These are phyloP conservation scores for Papilio protenor DNA, from an alignment of 2,888 invertebrate genomes.

Conservation along the genomic window DNA sequence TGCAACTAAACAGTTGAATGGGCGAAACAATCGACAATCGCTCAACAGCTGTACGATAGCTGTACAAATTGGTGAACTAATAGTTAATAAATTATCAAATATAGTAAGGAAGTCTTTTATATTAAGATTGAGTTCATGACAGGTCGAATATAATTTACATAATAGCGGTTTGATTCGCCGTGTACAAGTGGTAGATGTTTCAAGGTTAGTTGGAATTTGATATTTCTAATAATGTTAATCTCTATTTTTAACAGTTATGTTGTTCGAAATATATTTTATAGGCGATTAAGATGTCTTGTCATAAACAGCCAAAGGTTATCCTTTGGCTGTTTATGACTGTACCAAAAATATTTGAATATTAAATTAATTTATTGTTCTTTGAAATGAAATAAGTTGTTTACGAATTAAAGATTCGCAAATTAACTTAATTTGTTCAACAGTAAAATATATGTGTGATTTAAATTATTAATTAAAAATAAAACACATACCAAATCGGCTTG, in stretches of 20 bases:
- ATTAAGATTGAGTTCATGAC: slow-evolving; percentile 34
- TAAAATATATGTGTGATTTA: too few relatives aligned
- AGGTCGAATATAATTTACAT: slow-evolving; percentile 27
- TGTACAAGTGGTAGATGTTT: not conserved
- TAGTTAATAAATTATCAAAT: slow-evolving; percentile 24
- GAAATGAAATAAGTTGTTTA: not conserved
- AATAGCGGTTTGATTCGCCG: slow-evolving; percentile 9
- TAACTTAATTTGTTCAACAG: not conserved
- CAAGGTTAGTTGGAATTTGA: slow-evolving; percentile 19
- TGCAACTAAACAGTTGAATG: too few relatives aligned
- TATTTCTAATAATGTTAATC: not conserved
- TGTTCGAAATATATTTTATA: slow-evolving; percentile 18
- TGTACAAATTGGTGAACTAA: not conserved
- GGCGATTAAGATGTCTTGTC: slow-evolving; percentile 4
- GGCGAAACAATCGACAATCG: too few relatives aligned
- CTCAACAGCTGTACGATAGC: too few relatives aligned
- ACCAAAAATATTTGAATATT: slow-evolving; percentile 2
- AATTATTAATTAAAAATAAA: too few relatives aligned
- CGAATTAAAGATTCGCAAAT: not conserved
- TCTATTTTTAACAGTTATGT: slow-evolving; percentile 1
- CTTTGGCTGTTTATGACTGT: not conserved
- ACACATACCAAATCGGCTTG: not conserved
- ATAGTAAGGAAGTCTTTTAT: slow-evolving; percentile 35
- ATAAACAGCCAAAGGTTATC: too few relatives aligned
- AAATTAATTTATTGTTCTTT: not conserved